These are phyloP conservation scores for Melopsittacus undulatus DNA, from an alignment of 2,797 vertebrate species.

Conservation along the genomic window DNA sequence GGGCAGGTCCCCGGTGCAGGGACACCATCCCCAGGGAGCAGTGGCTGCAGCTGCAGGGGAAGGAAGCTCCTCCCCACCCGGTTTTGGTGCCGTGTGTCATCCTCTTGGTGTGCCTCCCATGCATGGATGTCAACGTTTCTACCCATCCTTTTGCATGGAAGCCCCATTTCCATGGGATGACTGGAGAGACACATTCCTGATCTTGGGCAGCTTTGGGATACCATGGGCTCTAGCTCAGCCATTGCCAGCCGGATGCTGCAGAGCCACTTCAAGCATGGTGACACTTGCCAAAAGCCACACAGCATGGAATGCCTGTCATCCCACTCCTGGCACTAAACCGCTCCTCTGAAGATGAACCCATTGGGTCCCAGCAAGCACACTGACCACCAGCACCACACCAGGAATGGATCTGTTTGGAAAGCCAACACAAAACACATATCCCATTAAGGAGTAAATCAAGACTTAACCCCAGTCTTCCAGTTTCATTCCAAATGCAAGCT, in stretches of 20 bases:
- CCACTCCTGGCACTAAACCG: background rate
- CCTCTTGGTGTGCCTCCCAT: background rate
- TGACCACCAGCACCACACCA: background rate
- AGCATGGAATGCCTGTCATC: background rate
- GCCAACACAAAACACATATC: background rate
- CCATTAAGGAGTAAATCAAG: background rate
- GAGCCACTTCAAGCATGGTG: background rate
- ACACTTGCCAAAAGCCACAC: background rate
- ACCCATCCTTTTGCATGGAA: background rate
- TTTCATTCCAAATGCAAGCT: background rate
- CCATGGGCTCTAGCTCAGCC: background rate
- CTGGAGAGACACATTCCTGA: fast-evolving
- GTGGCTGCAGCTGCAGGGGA: background rate
- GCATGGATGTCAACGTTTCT: background rate
- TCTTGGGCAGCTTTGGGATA: background rate
- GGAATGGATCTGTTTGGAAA: background rate
- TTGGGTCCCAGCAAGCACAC: background rate
- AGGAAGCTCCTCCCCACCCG: background rate
- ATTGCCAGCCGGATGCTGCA: background rate
- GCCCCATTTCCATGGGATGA: background rate
- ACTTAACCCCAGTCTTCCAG: background rate
- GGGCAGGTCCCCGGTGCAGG: background rate
- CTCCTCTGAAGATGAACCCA: background rate
- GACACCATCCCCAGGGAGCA: background rate
- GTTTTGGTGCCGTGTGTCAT: background rate